Conservation (phyloP, 64 coral and sea anemone species). For the Orbicella faveolata region DNA sequence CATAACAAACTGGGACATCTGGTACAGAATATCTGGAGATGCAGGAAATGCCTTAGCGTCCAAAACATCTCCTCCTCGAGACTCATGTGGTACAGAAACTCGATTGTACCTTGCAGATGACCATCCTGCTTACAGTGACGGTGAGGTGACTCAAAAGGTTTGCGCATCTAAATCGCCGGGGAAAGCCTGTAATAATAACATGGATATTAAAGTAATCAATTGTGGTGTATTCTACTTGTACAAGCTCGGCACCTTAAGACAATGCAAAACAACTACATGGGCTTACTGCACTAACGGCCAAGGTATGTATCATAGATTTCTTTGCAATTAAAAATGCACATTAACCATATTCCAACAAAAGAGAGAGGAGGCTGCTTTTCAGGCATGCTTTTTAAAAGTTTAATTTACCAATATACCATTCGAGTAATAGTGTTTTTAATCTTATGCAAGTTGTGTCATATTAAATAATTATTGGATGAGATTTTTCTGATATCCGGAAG, state of each 20-base stretch:
- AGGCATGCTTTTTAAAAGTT: too few species aligned
- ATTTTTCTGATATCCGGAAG: too few species aligned
- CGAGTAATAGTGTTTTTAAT: too few species aligned
- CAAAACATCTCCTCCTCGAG: not conserved
- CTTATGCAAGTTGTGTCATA: too few species aligned
- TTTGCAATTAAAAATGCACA: too few species aligned
- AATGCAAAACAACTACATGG: not conserved
- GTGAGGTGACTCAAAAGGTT: not conserved
- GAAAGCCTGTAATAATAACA: not conserved
- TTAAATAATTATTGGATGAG: too few species aligned
- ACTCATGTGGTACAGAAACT: not conserved
- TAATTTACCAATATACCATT: too few species aligned
- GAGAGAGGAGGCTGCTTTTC: too few species aligned
- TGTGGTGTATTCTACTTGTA: constrained; percentile 1
- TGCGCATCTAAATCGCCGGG: not conserved
- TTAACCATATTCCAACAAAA: too few species aligned
- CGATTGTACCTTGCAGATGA: not conserved
- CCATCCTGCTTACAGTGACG: not conserved
- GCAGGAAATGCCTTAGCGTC: not conserved
- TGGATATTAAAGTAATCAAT: not conserved
- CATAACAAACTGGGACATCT: not conserved
- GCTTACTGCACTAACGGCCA: not conserved
- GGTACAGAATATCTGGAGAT: not conserved
- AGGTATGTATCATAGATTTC: not conserved
- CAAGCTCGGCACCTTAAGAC: not conserved